Percentiles rank a stretch among this genome's conserved stretches.
These are phyloP conservation scores for Drosophila varians DNA, from an alignment of 1,140 invertebrate species.

Conservation along the genomic window DNA sequence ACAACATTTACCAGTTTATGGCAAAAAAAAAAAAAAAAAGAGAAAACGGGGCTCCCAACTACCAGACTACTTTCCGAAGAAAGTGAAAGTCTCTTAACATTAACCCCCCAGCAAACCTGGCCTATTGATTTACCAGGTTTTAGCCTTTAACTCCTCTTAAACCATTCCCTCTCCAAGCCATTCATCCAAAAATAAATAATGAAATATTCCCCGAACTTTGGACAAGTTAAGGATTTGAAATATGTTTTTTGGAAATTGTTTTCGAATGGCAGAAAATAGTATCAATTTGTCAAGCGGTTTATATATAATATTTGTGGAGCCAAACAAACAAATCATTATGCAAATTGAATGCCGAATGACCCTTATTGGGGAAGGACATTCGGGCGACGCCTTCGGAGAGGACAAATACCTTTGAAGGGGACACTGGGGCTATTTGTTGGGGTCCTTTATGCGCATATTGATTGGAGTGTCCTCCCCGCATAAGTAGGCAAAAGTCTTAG, in stretches of 20 bases:
- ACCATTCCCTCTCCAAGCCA: too few relatives aligned
- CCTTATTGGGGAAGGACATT: background rate
- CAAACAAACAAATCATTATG: background rate
- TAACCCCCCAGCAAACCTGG: background rate
- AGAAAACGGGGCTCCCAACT: slow-evolving; percentile 12
- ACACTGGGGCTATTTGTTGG: background rate
- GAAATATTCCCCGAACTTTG: too few relatives aligned
- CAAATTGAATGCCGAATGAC: background rate
- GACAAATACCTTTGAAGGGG: slow-evolving; percentile 1
- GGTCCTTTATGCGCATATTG: slow-evolving; percentile 3
- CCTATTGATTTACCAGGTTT: slow-evolving; percentile 14
- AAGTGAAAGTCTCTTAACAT: slow-evolving; percentile 11
- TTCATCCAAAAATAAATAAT: too few relatives aligned
- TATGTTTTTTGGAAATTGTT: background rate
- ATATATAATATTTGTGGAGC: background rate
- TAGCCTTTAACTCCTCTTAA: too few relatives aligned
- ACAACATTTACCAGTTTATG: slow-evolving; percentile 36
- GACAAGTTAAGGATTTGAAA: background rate
- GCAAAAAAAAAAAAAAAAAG: too few relatives aligned
- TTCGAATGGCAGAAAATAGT: background rate
- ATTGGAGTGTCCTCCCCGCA: slow-evolving; percentile 26
- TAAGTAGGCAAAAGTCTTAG: slow-evolving; percentile 29
- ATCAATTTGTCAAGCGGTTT: background rate
- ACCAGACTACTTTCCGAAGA: background rate
- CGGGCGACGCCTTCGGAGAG: background rate